Evolutionary conservation across 2,797 vertebrate genomes (phyloP).

Genomic region (Mus minutoides): DNA sequence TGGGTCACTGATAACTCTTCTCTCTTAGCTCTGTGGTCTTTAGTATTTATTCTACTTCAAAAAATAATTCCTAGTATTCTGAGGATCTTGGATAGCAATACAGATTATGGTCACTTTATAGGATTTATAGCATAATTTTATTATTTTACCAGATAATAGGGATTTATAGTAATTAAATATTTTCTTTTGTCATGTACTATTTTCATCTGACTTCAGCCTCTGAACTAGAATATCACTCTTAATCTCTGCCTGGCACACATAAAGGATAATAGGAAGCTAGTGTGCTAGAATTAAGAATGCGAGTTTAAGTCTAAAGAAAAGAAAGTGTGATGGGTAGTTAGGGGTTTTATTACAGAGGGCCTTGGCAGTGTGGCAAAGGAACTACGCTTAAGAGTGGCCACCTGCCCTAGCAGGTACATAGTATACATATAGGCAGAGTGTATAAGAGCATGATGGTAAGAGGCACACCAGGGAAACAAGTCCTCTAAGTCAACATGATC

Average conservation of each 20-base stretch:
- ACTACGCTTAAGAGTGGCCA: not conserved
- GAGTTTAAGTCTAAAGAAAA: not conserved
- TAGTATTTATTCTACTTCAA: constrained; percentile 32
- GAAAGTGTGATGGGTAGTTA: not conserved
- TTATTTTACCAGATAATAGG: constrained; percentile 38
- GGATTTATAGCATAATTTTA: constrained; percentile 17
- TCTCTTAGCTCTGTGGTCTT: not conserved
- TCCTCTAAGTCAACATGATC: no score
- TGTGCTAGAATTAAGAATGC: not conserved
- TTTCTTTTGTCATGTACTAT: not conserved
- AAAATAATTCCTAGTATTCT: constrained; percentile 45
- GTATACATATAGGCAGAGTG: no score
- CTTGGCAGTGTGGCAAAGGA: not conserved
- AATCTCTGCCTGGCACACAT: not conserved
- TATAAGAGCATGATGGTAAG: not conserved
- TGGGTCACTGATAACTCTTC: not conserved
- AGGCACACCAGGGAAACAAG: not conserved
- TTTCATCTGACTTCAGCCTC: constrained; percentile 32
- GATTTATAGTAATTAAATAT: constrained; percentile 34
- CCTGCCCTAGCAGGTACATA: not conserved
- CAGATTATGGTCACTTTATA: not conserved
- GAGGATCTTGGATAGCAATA: constrained; percentile 1
- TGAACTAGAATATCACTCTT: constrained; percentile 7
- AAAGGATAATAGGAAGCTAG: not conserved
- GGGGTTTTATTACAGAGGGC: not conserved